Base-by-base conservation (phyloP, 2,888 invertebrate genomes). In the Pachymerium ferrugineum region DNA sequence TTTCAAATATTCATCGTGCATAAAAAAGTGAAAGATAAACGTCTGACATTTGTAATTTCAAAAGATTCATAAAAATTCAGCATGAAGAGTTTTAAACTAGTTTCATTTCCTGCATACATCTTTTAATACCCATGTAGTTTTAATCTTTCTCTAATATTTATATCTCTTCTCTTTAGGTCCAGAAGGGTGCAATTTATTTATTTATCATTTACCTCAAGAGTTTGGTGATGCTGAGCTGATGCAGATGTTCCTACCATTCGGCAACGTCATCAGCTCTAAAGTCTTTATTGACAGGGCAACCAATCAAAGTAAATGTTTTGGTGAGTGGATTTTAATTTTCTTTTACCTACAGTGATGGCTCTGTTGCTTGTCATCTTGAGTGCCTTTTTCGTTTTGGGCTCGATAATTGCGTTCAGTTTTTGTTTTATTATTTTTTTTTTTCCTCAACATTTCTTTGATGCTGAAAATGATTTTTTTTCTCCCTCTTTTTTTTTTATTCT, bases 281-380 rank as follows among this genome's bases (percentile, higher is more conserved):
- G 99, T 99, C 80, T 99, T 99, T 87, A 97, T 99, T 84, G 99
- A 99, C 86, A 91, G 98, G 81, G 98, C 97, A 84, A 99, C 98
- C 82, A 98, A 98, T 86, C 98, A 99, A 87, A 97, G 97, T 89
- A 99, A 99, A 89, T 99, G 98, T 87, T 99, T 99, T 86, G 98
- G 98, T 98, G 86, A 88, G 93, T 47, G 29, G 35, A 71, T 71
- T 38, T 33, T 71, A 25, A 71, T 71, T 35, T 33, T 35, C 25
- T 71, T 71, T 38, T 71, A 25, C 69, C 69, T 31, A 12, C 68
- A n/a, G 33, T 69, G 33, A 69, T 69, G 30, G 30, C 69, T 69
- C 33, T 69, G 30, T 69, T 69, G 10, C 31, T 69, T 68, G 68
- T 33, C 30, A 69, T 69, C 19, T 28, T 28, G 22, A 29, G 8